Base-by-base conservation (phyloP, 2,888 invertebrate species). In the Lasioglossum oenotherae region DNA sequence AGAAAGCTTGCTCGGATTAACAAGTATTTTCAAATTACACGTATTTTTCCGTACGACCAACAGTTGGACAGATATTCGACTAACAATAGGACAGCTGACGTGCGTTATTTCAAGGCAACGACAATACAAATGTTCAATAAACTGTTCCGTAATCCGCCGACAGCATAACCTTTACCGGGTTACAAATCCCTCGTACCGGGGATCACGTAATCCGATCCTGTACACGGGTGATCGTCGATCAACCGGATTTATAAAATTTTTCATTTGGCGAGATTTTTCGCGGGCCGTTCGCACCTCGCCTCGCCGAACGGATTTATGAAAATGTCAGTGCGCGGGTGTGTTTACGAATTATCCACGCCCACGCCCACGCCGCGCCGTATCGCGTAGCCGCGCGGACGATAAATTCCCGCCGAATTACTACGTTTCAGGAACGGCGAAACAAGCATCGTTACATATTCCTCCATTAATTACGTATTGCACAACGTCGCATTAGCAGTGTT, bases 291-390 rank as follows among this genome's bases (percentile, higher is more conserved):
- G 67, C 35, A 19, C 19, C 5, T 3, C 23, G 12, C 10, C 44
- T 10, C 8, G 14, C 14, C 23, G 72, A 57, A 38, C 19, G 72
- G 69, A 83, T 88, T 85, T 88, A 86, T 82, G 85, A 74, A 89
- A 86, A 88, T 83, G 38, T 75, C 82, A 41, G 38, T 19, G 46
- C 71, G 64, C 38, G 46, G 64, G 19, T 41, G 76, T 82, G 74
- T 84, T 80, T 81, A 74, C 74, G 53, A 80, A 84, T 72, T 78
- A 84, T 44, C 46, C n/a, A 69, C 74, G 23, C 81, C 80, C 74
- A 86, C 80, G 74, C 31, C 31, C 31, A 31, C 31, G 31, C 31
- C 31, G 31, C 31, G 31, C 73, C 49, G 74, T 49, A 53, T 67
- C 80, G 44, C 44, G 38, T 10, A 35, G 19, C n/a, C 46, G 44